These are phyloP conservation scores for Ellobium chinense DNA, from an alignment of 2,888 invertebrate genomes.

Conservation along the genomic window DNA sequence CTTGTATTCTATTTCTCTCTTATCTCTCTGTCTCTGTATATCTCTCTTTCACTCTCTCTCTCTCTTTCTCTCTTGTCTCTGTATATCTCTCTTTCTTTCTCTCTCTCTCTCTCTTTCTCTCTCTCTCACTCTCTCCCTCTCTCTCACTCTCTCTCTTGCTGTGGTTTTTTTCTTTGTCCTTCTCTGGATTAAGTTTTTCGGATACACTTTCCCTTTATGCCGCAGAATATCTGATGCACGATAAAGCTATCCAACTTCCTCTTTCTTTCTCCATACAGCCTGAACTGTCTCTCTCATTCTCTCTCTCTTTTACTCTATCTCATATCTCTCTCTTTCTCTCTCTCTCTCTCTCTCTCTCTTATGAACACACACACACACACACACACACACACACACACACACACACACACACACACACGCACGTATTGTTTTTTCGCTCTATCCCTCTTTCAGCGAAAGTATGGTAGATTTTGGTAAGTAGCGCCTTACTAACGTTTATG, in stretches of 20 bases:
- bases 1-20: too few relatives aligned
- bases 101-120: slow-evolving; percentile 20
- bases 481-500: too few relatives aligned
- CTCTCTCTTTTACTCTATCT: background rate
- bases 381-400: background rate
- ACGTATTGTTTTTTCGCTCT: too few relatives aligned
- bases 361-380: background rate
- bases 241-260: too few relatives aligned
- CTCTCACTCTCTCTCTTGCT: slow-evolving; percentile 12
- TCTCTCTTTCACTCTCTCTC: slow-evolving; percentile 26
- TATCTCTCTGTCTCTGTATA: background rate
- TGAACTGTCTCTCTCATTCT: background rate
- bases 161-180: background rate
- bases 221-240: too few relatives aligned
- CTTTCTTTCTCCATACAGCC: background rate
- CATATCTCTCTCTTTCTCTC: background rate
- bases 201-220: too few relatives aligned
- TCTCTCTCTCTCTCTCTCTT: background rate
- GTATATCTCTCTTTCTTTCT: slow-evolving; percentile 9
- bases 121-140: slow-evolving; percentile 1
- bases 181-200: slow-evolving; percentile 5
- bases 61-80: background rate
- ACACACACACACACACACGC: background rate
- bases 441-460: too few relatives aligned
- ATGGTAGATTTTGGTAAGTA: too few relatives aligned